Conservation (phyloP, 2,888 invertebrate species). For the Disparrhopalites patrizii region DNA sequence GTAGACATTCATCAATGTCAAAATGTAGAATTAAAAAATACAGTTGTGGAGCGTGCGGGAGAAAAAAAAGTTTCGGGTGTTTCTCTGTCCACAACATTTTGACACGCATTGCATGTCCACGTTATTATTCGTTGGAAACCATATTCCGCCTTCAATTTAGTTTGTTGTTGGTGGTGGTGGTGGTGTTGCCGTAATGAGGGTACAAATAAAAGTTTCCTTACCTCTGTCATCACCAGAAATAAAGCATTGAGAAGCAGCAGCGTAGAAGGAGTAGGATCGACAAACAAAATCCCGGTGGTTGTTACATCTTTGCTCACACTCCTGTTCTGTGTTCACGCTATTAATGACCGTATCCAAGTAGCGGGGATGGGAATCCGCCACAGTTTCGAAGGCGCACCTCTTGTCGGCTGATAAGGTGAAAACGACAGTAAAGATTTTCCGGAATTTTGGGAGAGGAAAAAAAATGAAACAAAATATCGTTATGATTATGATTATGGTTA, state of each 20-base stretch:
- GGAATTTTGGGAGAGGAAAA: background rate
- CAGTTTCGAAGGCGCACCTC: conserved; percentile 50
- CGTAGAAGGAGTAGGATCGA: conserved; percentile 53
- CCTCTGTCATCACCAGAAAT: conserved; percentile 53
- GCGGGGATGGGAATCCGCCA: conserved; percentile 50
- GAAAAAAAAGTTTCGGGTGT: too few relatives aligned
- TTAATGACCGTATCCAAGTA: conserved; percentile 51
- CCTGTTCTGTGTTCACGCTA: conserved; percentile 51
- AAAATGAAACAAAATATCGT: too few relatives aligned
- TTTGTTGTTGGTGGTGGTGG: background rate
- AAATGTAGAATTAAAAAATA: too few relatives aligned
- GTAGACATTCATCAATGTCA: too few relatives aligned
- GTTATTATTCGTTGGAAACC: too few relatives aligned
- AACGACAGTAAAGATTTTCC: background rate
- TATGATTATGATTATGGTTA: too few relatives aligned
- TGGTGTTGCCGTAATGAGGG: too few relatives aligned
- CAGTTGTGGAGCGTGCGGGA: too few relatives aligned
- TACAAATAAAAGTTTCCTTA: too few relatives aligned
- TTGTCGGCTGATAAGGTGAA: conserved; percentile 48
- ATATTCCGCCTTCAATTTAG: too few relatives aligned
- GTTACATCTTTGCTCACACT: conserved; percentile 52
- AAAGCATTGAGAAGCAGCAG: conserved; percentile 53
- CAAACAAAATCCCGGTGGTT: conserved; percentile 52
- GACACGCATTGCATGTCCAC: too few relatives aligned
- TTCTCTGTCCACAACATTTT: too few relatives aligned